Base-by-base conservation (phyloP, 2,797 vertebrate genomes). In the Pangasius krempfi region DNA sequence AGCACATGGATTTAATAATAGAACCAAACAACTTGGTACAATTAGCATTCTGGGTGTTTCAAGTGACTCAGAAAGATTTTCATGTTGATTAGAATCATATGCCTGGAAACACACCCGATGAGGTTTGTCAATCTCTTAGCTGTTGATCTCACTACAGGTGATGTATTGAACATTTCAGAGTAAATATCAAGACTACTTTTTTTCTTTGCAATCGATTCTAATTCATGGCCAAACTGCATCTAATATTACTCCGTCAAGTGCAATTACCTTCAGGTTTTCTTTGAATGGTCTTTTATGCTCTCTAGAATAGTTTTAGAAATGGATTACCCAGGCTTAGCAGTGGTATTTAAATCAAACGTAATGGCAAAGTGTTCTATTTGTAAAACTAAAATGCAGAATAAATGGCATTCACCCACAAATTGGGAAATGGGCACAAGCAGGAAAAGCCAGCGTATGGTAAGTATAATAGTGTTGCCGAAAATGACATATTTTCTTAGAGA, bases 231-330 rank as follows among this genome's bases (percentile, higher is more conserved):
- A 82, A 79, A 47, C 70, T 87, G 27, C 25, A 44, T 85, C 33
- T 66, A 37, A 56, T 75, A 85, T 72, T 58, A 44, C 47, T 54
- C 84, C 79, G 72, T 88, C 87, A 85, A 88, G 73, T 37, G 56
- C 66, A 60, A 81, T 88, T 88, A 87, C 64, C 60, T 90, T 89
- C 20, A 81, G 27, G 10, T 68, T 87, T 47, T 44, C 82, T 62
- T 84, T 88, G 78, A 16, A 82, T 68, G 76, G 66, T 90, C 88
- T 86, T 89, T 89, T 91, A 80, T 88, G 54, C 84, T 88, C 83
- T 88, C 40, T 70, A 84, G 87, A 90, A 89, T 88, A 89, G 85
- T 88, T 87, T 81, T 86, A 82, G 58, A 90, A 89, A 85, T 89
- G 68, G 56, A 91, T 89, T 84, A 89, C 44, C 14, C 47, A 86